phyloP scores from a whole-genome alignment of 2,888 invertebrate species.

The Drosophila silvestris region DNA sequence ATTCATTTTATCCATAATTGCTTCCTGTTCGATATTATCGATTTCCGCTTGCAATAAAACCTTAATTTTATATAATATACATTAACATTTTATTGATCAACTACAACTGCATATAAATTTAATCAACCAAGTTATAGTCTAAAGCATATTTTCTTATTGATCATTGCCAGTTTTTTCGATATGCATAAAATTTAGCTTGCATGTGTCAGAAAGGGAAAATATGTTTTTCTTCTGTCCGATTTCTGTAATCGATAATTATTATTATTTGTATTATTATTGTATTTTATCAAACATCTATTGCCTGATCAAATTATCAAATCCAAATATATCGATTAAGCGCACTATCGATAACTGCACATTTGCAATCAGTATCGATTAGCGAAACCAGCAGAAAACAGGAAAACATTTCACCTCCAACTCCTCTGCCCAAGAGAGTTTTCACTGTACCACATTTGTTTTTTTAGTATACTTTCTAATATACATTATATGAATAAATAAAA shows the following conservation, averaged over 20 bases:
- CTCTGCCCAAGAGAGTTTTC: no score
- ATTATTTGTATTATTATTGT: neutral
- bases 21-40: no score
- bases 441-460: no score
- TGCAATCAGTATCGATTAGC: neutral
- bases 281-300: no score
- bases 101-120: no score
- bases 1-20: no score
- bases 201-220: neutral
- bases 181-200: neutral
- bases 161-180: no score
- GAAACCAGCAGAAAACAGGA: neutral
- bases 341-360: neutral
- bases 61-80: no score
- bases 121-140: no score
- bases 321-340: neutral
- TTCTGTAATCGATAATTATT: neutral
- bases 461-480: neutral
- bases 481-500: neutral
- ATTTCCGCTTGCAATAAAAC: no score
- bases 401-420: neutral
- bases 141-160: no score
- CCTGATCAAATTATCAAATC: neutral
- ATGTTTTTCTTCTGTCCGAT: neutral
- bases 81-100: no score